A percentile compares a stretch with the other conserved stretches of the same genome.
These are phyloP conservation scores for Sylvilagus bachmani DNA, from an alignment of 2,113 vertebrate genomes.

Conservation along the genomic window DNA sequence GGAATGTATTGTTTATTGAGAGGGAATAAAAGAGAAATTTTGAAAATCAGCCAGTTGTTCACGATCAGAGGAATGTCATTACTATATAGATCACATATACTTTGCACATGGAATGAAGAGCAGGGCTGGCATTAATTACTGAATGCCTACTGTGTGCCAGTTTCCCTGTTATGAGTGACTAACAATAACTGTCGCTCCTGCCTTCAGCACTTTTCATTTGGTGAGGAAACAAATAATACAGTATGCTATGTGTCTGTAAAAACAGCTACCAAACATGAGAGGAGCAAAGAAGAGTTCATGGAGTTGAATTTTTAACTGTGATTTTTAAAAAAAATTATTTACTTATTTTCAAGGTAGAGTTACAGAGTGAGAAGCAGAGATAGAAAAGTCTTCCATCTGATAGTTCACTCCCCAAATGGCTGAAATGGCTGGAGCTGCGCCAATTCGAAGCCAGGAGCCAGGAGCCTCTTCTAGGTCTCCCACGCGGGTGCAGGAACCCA, in stretches of 20 bases:
- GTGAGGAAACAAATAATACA: neutral
- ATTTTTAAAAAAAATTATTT: neutral
- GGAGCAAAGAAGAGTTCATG: neutral
- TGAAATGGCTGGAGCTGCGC: too few relatives aligned
- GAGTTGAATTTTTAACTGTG: neutral
- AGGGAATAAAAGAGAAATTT: neutral
- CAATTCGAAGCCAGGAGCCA: too few relatives aligned
- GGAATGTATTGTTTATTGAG: slow-evolving; percentile 43
- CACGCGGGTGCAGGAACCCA: too few relatives aligned
- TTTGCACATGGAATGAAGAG: neutral
- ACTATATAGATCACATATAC: neutral
- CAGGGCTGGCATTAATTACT: neutral
- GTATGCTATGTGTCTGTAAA: neutral
- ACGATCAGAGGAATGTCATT: neutral
- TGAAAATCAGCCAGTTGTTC: neutral
- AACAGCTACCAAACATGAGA: neutral
- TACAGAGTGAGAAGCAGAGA: too few relatives aligned
- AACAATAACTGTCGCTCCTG: neutral
- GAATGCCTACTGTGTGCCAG: neutral
- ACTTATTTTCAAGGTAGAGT: too few relatives aligned
- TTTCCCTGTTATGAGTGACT: neutral
- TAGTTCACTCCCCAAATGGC: too few relatives aligned
- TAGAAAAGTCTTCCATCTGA: too few relatives aligned
- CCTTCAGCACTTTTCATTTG: neutral
- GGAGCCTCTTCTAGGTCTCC: too few relatives aligned